These are phyloP conservation scores for Chaetorhynchus papuensis DNA, from an alignment of 2,113 vertebrate species.

Conservation along the genomic window DNA sequence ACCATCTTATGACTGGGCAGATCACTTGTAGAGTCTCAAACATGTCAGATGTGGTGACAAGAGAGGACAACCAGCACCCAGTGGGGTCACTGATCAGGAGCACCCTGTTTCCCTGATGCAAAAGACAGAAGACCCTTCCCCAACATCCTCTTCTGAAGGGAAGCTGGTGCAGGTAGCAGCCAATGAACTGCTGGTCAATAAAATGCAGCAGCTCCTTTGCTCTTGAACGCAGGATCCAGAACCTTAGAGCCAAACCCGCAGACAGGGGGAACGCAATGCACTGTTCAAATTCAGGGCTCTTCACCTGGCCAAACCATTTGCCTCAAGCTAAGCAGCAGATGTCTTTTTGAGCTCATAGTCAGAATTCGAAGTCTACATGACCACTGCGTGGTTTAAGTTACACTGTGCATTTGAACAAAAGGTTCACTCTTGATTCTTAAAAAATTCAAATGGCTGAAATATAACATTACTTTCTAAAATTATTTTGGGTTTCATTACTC, in stretches of 20 bases:
- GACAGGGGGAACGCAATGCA: background rate
- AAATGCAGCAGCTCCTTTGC: background rate
- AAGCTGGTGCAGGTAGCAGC: background rate
- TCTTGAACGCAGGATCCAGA: background rate
- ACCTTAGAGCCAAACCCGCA: background rate
- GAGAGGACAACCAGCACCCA: background rate
- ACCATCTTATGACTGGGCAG: background rate
- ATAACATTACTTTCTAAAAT: background rate
- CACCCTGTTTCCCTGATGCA: no score
- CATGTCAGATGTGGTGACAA: background rate
- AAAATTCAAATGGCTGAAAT: background rate
- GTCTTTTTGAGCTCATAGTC: accelerated
- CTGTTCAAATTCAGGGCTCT: background rate
- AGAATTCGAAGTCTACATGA: background rate
- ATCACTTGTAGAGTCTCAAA: background rate
- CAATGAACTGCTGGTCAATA: background rate
- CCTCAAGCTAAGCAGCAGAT: background rate
- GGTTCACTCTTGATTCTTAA: background rate
- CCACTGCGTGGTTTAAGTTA: background rate
- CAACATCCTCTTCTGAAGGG: background rate
- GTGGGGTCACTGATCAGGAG: background rate
- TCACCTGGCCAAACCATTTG: background rate
- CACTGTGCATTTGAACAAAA: background rate
- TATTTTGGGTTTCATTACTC: background rate
- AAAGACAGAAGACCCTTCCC: background rate